These are phyloP conservation scores for Myotis vivesi DNA, from an alignment of 2,797 vertebrate genomes.

Conservation along the genomic window DNA sequence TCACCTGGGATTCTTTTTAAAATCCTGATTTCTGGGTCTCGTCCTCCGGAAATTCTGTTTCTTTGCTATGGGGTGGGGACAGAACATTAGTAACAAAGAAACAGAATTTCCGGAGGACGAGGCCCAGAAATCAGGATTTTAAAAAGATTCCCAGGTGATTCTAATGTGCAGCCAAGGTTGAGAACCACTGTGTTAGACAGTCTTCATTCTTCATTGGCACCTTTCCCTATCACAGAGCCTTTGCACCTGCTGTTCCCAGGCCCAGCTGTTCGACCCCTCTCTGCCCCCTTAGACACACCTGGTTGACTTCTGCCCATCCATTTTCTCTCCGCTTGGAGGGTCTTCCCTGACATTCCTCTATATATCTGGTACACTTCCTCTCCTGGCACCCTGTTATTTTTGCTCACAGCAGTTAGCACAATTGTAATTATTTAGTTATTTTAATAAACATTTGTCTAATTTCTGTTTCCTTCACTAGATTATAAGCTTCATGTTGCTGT, in stretches of 20 bases:
- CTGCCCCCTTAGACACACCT: background rate
- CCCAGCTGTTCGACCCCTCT: background rate
- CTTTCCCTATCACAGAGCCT: background rate
- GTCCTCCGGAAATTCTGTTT: too few relatives aligned
- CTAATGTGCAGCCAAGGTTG: too few relatives aligned
- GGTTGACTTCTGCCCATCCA: background rate
- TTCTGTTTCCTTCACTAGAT: constrained; percentile 55
- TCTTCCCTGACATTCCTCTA: background rate
- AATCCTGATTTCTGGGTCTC: too few relatives aligned
- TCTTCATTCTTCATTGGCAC: background rate
- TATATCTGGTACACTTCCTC: background rate
- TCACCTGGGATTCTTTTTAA: too few relatives aligned
- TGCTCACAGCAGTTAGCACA: background rate
- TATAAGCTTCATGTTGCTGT: constrained; percentile 22
- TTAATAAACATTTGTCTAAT: constrained; percentile 55
- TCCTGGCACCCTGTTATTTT: constrained; percentile 5
- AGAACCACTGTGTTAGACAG: too few relatives aligned
- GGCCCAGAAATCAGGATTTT: too few relatives aligned
- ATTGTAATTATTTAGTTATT: constrained; percentile 58
- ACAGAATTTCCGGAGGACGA: too few relatives aligned
- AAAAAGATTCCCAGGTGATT: too few relatives aligned
- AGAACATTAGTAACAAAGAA: too few relatives aligned
- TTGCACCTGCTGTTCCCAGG: background rate
- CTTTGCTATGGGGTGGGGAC: too few relatives aligned
- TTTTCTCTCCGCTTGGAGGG: background rate